These are phyloP conservation scores for Cremastinae sp. DNA, from an alignment of 2,888 invertebrate species.

Conservation along the genomic window DNA sequence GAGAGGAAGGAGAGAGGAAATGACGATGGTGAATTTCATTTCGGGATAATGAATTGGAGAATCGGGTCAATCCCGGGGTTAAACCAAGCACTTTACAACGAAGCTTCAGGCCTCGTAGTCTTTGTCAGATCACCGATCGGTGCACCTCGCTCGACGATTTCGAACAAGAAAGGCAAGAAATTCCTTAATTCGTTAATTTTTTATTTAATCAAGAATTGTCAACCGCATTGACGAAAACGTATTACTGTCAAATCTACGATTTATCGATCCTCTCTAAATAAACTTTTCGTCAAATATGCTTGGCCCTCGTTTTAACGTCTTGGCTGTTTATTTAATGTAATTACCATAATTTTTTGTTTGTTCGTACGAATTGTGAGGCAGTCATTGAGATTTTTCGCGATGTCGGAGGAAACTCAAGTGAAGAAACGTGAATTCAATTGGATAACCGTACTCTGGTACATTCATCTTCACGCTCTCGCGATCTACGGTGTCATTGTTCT, in stretches of 20 bases:
- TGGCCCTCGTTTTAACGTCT: too few relatives aligned
- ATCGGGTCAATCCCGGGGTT: slow-evolving; percentile 70
- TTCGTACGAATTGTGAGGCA: background rate
- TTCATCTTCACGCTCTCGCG: slow-evolving; percentile 87
- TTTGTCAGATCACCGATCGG: slow-evolving; percentile 45
- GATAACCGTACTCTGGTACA: slow-evolving; percentile 87
- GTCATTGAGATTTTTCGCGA: slow-evolving; percentile 43
- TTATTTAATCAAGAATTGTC: background rate
- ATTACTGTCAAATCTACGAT: too few relatives aligned
- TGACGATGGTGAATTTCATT: slow-evolving; percentile 72
- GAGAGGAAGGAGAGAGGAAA: slow-evolving; percentile 70
- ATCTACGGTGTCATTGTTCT: slow-evolving; percentile 85
- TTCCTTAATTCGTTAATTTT: too few relatives aligned
- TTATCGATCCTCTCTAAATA: too few relatives aligned
- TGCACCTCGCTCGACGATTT: slow-evolving; percentile 30
- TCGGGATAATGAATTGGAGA: slow-evolving; percentile 72
- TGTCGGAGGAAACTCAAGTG: slow-evolving; percentile 58
- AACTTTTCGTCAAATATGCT: too few relatives aligned
- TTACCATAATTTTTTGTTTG: too few relatives aligned
- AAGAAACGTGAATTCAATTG: slow-evolving; percentile 85
- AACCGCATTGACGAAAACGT: too few relatives aligned
- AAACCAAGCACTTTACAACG: slow-evolving; percentile 63
- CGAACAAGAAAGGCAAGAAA: slow-evolving; percentile 41
- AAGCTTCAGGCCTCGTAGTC: slow-evolving; percentile 52
- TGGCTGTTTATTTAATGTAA: too few relatives aligned